Evolutionary conservation across 2,113 vertebrate species (phyloP).

Genomic region (Chelonoidis abingdonii): DNA sequence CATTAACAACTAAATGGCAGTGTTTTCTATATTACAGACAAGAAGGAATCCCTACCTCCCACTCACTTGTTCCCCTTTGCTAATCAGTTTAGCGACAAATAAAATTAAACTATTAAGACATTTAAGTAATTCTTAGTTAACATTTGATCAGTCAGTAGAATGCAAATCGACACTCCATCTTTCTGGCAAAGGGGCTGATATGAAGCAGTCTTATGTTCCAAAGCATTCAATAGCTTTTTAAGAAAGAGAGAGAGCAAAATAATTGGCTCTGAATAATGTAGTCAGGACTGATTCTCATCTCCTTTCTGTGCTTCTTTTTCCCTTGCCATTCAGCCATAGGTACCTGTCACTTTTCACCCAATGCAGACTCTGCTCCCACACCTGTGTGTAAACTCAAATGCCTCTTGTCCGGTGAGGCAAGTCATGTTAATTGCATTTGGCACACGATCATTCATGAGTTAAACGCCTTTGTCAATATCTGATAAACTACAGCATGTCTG

Average conservation of each 20-base stretch:
- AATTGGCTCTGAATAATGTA: neutral
- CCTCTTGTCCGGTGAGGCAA: slow-evolving; percentile 11
- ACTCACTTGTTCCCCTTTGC: slow-evolving; percentile 50
- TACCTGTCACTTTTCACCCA: neutral
- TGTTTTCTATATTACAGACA: slow-evolving; percentile 15
- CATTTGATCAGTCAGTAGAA: slow-evolving; percentile 78
- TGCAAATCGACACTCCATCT: slow-evolving; percentile 72
- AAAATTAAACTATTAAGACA: slow-evolving; percentile 84
- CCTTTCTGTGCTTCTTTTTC: neutral
- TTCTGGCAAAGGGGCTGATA: slow-evolving; percentile 60
- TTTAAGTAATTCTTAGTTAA: slow-evolving; percentile 81
- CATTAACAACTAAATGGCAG: neutral
- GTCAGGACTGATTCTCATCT: neutral
- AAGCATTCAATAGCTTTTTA: slow-evolving; percentile 34
- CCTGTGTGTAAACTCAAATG: neutral
- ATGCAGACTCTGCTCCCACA: neutral
- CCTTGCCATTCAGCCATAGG: neutral
- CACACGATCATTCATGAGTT: neutral
- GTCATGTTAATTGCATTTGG: neutral
- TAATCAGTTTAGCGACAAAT: slow-evolving; percentile 85
- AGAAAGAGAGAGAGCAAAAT: neutral
- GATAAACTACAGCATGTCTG: slow-evolving; percentile 9
- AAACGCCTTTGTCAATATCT: neutral
- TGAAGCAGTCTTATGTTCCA: slow-evolving; percentile 25
- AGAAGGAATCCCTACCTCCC: slow-evolving; percentile 28